Evolutionary conservation across 1,140 invertebrate species (phyloP).

Genomic region (Cyclargus thomasi): DNA sequence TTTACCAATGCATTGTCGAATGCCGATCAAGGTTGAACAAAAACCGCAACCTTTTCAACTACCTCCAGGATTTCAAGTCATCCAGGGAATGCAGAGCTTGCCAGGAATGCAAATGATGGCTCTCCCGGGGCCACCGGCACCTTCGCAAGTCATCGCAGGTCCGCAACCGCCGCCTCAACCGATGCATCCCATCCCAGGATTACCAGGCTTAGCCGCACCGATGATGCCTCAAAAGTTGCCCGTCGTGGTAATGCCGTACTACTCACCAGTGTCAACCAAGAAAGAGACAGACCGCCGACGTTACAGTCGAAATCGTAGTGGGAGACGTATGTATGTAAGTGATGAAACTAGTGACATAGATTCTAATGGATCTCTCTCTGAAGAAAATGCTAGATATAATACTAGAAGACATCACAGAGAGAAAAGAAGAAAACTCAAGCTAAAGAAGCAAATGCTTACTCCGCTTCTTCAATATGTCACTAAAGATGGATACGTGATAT

Average conservation of each 20-base stretch:
- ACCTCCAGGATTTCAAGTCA: constrained; percentile 23
- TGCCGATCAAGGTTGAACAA: constrained; percentile 37
- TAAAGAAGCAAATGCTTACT: constrained; percentile 21
- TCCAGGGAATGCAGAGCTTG: constrained; percentile 16
- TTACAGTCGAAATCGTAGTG: not conserved
- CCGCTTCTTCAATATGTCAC: constrained; percentile 20
- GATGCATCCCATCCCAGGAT: not conserved
- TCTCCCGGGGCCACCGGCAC: constrained; percentile 29
- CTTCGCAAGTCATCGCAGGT: constrained; percentile 35
- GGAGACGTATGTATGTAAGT: constrained; percentile 27
- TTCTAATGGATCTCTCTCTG: not conserved
- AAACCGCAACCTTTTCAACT: constrained; percentile 24
- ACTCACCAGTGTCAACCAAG: constrained; percentile 47
- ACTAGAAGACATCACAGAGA: not conserved
- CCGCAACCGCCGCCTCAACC: constrained; percentile 27
- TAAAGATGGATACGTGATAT: constrained; percentile 50
- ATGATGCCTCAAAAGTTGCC: constrained; percentile 45
- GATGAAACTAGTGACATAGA: constrained; percentile 31
- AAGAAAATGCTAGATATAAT: not conserved
- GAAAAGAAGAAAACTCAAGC: constrained; percentile 25
- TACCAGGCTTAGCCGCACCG: not conserved
- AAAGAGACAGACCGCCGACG: constrained; percentile 31
- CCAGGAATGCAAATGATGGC: constrained; percentile 27
- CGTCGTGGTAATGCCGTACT: constrained; percentile 67
- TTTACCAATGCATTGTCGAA: constrained; percentile 61